These are phyloP conservation scores for Dryobates pubescens DNA, from an alignment of 2,797 vertebrate species.

Conservation along the genomic window DNA sequence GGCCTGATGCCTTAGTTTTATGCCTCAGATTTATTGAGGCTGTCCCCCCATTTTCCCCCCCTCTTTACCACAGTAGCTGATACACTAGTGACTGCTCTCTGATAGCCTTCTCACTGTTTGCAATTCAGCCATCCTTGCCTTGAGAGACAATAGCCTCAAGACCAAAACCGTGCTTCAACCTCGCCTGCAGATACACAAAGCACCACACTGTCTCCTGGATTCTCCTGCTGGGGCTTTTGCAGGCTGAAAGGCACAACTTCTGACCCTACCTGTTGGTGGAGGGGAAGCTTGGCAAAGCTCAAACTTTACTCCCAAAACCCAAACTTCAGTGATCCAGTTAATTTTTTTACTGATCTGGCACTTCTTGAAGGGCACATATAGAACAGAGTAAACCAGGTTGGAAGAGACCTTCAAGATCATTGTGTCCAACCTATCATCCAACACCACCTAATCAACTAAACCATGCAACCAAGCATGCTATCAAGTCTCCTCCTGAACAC, in stretches of 20 bases:
- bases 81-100: not conserved
- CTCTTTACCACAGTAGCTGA: not conserved
- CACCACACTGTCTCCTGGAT: not conserved
- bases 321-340: not conserved
- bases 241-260: not conserved
- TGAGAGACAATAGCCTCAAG: not conserved
- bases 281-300: not conserved
- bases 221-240: not conserved
- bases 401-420: too few relatives aligned
- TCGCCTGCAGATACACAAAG: not conserved
- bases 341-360: not conserved
- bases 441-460: too few relatives aligned
- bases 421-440: too few relatives aligned
- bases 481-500: too few relatives aligned
- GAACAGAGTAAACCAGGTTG: too few relatives aligned
- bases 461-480: too few relatives aligned
- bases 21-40: not conserved
- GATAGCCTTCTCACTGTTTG: not conserved
- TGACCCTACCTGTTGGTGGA: not conserved
- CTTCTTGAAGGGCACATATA: not conserved
- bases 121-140: not conserved
- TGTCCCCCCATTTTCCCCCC: not conserved
- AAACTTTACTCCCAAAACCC: not conserved
- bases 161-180: not conserved
- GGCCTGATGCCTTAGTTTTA: not conserved